Evolutionary conservation across 2,113 vertebrate species (phyloP), one percentile per base, ranked within the genome.

Genomic region (Baryphthengus martii): DNA sequence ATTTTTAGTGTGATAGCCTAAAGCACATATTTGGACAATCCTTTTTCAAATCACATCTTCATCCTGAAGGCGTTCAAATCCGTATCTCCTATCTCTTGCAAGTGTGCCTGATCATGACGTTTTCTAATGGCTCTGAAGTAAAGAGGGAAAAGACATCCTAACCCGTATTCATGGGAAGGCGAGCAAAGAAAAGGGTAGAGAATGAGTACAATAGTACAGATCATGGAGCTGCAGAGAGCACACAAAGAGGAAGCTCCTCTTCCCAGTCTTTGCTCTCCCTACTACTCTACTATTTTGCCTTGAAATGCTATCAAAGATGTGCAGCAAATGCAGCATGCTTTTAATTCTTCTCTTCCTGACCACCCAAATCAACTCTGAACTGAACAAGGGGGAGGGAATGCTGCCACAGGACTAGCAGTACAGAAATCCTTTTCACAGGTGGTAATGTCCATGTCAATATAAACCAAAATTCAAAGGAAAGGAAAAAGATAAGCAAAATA

Each of bases 1-100:
- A 1, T 21, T 75, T 91, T 88, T 39, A 87, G 23, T 72, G 33
- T 39, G 29, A 13, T 45, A 91, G n/a, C 18, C 18, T 31, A 17
- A 68, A 62, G 17, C 0, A 0, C 6, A 85, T 62, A 35, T 85
- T 85, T 85, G n/a, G 16, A 62, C 59, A 52, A 62, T 66, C 3
- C 6, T 45, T 72, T 84, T 82, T 42, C 72, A 17, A 68, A 62
- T 75, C 16, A 56, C 9, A 68, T 65, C 53, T 83, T 88, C 58
- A 70, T 52, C 33, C 35, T 61, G 21, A 79, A 72, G 13, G 8
- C 0, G 1, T 85, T 93, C 20, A 68, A 61, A 73, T 68, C 16
- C 2, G 0, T 40, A 55, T n/a, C 8, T 71, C 25, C 53, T 37
- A 11, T 7, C 17, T 72, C 25, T 66, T 56, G 20, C 1, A 3